These are phyloP conservation scores for Gnathochromis pfefferi DNA, from an alignment of 2,113 vertebrate species.

Conservation along the genomic window DNA sequence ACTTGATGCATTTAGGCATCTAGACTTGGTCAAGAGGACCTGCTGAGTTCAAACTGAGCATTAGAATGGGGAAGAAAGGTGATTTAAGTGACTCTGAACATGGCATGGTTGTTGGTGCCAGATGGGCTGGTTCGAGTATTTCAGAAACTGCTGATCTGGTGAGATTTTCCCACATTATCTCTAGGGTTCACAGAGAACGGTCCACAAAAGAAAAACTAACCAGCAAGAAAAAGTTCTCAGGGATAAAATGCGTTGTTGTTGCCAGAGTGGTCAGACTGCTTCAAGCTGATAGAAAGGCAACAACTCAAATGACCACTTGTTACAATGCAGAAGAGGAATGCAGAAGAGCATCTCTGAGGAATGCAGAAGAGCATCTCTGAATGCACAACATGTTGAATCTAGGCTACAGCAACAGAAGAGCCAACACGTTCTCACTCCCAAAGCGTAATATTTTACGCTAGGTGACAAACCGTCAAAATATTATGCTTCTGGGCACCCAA, in stretches of 20 bases:
- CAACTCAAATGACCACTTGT: not conserved
- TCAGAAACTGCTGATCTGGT: not conserved
- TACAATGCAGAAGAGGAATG: not conserved
- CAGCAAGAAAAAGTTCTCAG: not conserved
- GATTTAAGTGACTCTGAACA: not conserved
- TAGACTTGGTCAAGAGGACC: not conserved
- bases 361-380: not conserved
- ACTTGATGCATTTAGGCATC: not conserved
- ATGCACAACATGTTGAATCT: not conserved
- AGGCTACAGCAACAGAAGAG: not conserved
- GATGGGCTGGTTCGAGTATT: not conserved
- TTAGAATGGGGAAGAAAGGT: not conserved
- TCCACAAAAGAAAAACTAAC: not conserved
- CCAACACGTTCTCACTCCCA: not conserved
- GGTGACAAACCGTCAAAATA: fast-evolving
- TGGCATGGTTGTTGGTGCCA: not conserved
- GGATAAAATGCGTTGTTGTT: not conserved
- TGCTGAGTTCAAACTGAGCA: not conserved
- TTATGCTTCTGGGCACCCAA: fast-evolving
- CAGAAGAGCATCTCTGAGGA: not conserved
- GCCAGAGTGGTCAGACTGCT: not conserved
- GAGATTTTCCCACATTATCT: not conserved
- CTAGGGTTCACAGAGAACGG: not conserved
- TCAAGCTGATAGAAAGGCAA: not conserved
- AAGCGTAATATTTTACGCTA: not conserved